Conservation (phyloP, 2,888 invertebrate genomes). For the Heteromurus nitidus region DNA sequence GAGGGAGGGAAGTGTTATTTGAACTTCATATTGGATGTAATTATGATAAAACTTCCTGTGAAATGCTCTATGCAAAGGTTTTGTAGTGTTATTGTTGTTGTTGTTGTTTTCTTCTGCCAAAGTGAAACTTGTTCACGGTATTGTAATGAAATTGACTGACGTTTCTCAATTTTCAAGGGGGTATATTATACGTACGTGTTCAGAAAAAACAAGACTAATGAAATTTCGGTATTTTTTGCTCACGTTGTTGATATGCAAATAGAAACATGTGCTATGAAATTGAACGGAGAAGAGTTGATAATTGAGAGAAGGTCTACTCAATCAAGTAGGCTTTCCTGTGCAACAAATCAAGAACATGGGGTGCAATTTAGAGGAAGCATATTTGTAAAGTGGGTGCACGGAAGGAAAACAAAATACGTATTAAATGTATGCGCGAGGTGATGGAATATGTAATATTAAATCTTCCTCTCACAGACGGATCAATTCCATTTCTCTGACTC, state of each 20-base stretch:
- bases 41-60: constrained; percentile 45
- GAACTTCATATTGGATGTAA: constrained; percentile 31
- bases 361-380: not conserved
- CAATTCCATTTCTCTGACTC: constrained; percentile 52
- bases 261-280: too few relatives aligned
- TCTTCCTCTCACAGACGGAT: constrained; percentile 25
- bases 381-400: not conserved
- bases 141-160: not conserved
- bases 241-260: too few relatives aligned
- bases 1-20: not conserved
- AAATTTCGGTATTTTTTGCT: too few relatives aligned
- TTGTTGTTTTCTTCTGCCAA: not conserved
- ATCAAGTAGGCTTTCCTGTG: too few relatives aligned
- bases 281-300: too few relatives aligned
- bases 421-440: not conserved
- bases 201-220: too few relatives aligned
- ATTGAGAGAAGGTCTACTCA: too few relatives aligned
- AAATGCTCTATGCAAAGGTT: not conserved
- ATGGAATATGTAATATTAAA: not conserved
- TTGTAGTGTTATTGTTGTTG: not conserved
- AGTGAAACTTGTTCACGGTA: not conserved
- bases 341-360: constrained; percentile 28
- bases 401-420: not conserved
- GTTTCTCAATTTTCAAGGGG: constrained; percentile 30
- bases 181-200: too few relatives aligned